Conservation (phyloP, 2,113 vertebrate genomes). For the Madoqua kirkii region DNA sequence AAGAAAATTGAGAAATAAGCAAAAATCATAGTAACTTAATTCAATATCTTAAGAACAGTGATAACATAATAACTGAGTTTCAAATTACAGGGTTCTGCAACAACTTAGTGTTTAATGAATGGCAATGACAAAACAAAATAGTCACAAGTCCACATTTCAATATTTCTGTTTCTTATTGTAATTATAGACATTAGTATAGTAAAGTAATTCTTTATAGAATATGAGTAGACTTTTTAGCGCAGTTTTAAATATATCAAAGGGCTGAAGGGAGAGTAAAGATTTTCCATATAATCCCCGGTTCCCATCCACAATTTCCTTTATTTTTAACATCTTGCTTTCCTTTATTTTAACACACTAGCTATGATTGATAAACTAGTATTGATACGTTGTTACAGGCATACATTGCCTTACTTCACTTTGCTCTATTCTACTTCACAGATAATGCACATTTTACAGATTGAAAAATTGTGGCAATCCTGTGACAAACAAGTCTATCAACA, state of each 20-base stretch:
- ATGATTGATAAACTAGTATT: not conserved
- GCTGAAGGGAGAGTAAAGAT: not conserved
- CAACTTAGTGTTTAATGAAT: not conserved
- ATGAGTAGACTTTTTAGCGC: not conserved
- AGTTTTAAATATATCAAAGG: not conserved
- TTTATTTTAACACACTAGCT: not conserved
- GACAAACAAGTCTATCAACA: not conserved
- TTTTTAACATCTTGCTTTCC: not conserved
- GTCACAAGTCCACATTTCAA: not conserved
- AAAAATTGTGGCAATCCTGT: not conserved
- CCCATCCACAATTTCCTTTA: not conserved
- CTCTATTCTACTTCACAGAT: not conserved
- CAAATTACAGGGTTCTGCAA: not conserved
- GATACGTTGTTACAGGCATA: not conserved
- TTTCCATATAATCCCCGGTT: not conserved
- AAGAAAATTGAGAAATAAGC: not conserved
- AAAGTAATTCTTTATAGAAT: not conserved
- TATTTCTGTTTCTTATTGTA: not conserved
- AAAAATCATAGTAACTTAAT: not conserved
- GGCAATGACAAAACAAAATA: not conserved
- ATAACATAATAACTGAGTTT: not conserved
- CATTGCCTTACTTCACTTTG: not conserved
- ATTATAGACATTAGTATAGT: not conserved
- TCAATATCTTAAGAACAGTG: not conserved
- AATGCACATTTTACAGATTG: not conserved